Conservation (phyloP, 2,888 invertebrate species). For the Dinocampus coccinellae region DNA sequence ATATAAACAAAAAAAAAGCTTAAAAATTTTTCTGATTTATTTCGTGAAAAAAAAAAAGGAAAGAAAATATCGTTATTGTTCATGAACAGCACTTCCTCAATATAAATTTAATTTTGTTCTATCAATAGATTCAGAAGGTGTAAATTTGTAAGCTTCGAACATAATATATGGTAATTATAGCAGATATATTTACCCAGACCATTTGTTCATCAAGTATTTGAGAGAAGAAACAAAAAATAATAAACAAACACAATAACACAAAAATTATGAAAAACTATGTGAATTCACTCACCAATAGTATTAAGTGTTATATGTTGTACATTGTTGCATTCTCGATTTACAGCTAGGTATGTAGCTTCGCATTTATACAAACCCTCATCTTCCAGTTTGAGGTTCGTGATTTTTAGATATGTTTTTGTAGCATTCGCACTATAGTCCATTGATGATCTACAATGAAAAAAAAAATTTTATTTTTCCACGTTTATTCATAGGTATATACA, state of each 20-base stretch:
- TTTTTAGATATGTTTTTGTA: slow-evolving; percentile 78
- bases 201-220: too few species aligned
- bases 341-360: slow-evolving; percentile 85
- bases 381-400: slow-evolving; percentile 76
- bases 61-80: too few species aligned
- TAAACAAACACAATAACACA: too few species aligned
- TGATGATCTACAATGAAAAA: slow-evolving; percentile 74
- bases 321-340: slow-evolving; percentile 81
- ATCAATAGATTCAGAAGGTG: too few species aligned
- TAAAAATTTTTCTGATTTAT: neutral
- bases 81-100: too few species aligned
- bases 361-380: slow-evolving; percentile 87
- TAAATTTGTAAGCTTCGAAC: too few species aligned
- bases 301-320: slow-evolving; percentile 85
- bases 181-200: too few species aligned
- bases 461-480: neutral
- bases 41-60: slow-evolving; percentile 39
- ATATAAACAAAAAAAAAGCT: neutral
- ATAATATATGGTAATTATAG: too few species aligned
- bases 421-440: slow-evolving; percentile 78
- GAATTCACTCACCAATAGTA: slow-evolving; percentile 80
- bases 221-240: too few species aligned
- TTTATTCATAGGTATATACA: too few species aligned
- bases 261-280: neutral
- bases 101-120: too few species aligned